A percentile compares a stretch with the other conserved stretches of the same genome.
Evolutionary conservation across 2,113 vertebrate species (phyloP).

Genomic region (Lagopus muta): DNA sequence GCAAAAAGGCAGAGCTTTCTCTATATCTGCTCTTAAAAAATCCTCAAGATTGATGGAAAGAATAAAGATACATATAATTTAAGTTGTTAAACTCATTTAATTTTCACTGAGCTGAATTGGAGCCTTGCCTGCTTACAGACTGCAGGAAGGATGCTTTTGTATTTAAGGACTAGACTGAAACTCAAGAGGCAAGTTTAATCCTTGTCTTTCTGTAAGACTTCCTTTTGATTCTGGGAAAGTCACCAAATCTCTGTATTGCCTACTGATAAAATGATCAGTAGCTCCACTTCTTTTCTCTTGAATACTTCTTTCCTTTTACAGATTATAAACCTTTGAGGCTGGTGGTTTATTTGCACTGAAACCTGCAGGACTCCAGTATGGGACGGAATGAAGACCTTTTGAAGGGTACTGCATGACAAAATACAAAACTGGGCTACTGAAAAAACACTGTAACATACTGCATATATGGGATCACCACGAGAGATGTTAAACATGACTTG

Average conservation of each 20-base stretch:
- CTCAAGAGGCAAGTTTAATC: not conserved
- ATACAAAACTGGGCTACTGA: not conserved
- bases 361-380: not conserved
- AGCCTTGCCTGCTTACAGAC: not conserved
- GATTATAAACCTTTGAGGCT: not conserved
- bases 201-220: not conserved
- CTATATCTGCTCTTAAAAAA: not conserved
- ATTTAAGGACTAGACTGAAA: not conserved
- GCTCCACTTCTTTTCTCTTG: not conserved
- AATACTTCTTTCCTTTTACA: not conserved
- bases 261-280: not conserved
- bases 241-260: not conserved
- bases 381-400: not conserved
- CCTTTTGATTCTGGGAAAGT: not conserved
- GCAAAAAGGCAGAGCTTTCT: not conserved
- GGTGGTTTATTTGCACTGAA: not conserved
- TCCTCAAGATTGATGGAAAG: constrained; percentile 5
- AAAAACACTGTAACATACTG: not conserved
- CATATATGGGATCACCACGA: not conserved
- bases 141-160: constrained; percentile 23
- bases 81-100: not conserved
- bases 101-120: not conserved
- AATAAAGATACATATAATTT: constrained; percentile 12
- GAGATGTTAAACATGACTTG: not conserved
- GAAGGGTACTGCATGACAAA: not conserved